These are phyloP conservation scores for Pelecanoides urinatrix DNA, from an alignment of 2,113 vertebrate species.

Conservation along the genomic window DNA sequence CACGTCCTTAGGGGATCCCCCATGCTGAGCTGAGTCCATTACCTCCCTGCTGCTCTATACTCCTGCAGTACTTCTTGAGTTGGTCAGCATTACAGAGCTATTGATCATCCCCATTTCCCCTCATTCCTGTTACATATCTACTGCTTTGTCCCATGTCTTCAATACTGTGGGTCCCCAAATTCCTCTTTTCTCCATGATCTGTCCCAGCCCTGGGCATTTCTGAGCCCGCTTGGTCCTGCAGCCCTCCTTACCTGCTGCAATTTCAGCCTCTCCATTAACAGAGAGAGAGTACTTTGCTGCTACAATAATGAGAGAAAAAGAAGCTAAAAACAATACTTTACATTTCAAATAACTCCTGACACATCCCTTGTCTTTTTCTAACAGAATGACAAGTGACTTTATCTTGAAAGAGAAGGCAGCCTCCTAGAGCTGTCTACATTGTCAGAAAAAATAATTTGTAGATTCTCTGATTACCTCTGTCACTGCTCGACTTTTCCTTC, in stretches of 20 bases:
- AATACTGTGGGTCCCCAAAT: background rate
- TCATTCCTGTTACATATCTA: background rate
- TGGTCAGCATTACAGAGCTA: background rate
- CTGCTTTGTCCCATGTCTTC: background rate
- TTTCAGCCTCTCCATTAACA: background rate
- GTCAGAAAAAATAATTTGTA: constrained; percentile 62
- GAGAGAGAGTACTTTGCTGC: constrained; percentile 13
- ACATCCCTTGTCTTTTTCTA: constrained; percentile 26
- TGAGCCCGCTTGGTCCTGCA: background rate
- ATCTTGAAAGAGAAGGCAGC: constrained; percentile 51
- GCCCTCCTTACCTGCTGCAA: background rate
- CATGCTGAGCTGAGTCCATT: background rate
- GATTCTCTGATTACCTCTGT: constrained; percentile 62
- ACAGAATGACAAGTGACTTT: constrained; percentile 58
- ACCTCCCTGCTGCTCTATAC: too few relatives aligned
- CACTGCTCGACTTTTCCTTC: constrained; percentile 13
- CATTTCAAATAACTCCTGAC: constrained; percentile 64
- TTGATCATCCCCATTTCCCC: background rate
- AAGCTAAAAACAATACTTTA: constrained; percentile 63
- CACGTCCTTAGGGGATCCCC: background rate
- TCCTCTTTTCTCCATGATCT: background rate
- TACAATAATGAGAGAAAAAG: constrained; percentile 43
- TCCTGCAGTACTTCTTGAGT: rapidly evolving
- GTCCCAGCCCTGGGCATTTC: background rate
- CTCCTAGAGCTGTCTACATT: constrained; percentile 36